These are phyloP conservation scores for Rhagologus leucostigma DNA, from an alignment of 2,113 vertebrate genomes.

Conservation along the genomic window DNA sequence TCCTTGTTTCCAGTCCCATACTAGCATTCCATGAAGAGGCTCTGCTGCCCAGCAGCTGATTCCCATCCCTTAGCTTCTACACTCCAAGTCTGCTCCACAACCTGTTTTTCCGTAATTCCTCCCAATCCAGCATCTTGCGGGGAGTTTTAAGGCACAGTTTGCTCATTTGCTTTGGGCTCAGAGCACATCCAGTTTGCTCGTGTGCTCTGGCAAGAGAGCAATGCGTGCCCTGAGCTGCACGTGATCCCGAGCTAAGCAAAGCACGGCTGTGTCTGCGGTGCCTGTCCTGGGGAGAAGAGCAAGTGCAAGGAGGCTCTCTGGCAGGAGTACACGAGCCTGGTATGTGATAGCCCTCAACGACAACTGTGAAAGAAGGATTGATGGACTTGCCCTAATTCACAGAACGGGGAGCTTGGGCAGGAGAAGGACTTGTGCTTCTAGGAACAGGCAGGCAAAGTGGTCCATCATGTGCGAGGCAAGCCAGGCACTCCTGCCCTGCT, in stretches of 20 bases:
- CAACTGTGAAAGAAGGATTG: background rate
- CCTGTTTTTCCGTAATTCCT: background rate
- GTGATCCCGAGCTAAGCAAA: background rate
- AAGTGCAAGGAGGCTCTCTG: background rate
- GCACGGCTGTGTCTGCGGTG: rapidly evolving
- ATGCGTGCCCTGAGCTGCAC: rapidly evolving
- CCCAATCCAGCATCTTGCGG: background rate
- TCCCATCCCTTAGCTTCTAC: background rate
- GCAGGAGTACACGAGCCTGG: background rate
- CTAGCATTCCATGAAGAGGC: background rate
- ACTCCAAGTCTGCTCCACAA: background rate
- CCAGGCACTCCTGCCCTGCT: background rate
- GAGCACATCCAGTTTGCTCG: background rate
- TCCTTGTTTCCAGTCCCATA: background rate
- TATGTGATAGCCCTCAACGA: background rate
- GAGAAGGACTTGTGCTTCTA: background rate
- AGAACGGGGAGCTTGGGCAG: background rate
- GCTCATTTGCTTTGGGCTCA: background rate
- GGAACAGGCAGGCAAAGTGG: background rate
- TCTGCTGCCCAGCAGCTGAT: background rate
- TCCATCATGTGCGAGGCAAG: rapidly evolving
- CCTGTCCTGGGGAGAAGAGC: background rate
- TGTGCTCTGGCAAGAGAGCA: background rate
- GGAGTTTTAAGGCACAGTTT: background rate
- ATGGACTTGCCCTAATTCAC: background rate